A percentile compares a stretch with the other conserved stretches of the same genome.
phyloP scores from a whole-genome alignment of 2,113 vertebrate genomes.

The Dinomys branickii region DNA sequence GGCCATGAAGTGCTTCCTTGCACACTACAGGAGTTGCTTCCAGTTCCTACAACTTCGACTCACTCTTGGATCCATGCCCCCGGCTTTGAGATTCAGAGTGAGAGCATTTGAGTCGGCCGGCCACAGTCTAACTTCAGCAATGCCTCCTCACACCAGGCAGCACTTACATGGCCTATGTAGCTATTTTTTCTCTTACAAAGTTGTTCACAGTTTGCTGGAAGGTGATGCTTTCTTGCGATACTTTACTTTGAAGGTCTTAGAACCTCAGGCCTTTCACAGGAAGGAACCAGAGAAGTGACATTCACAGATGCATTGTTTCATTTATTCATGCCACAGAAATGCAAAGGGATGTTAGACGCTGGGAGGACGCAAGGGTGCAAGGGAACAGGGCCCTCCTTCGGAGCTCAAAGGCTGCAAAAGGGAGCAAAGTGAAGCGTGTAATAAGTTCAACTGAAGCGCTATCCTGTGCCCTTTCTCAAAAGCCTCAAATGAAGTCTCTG shows the following conservation, averaged over 20 bases:
- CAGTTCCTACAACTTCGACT: too few species aligned
- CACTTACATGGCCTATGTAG: accelerated
- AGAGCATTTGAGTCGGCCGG: not conserved
- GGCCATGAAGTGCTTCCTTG: not conserved
- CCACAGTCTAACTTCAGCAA: not conserved
- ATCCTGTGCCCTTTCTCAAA: not conserved
- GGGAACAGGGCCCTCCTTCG: too few species aligned
- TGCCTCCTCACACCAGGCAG: accelerated
- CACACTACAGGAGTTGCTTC: accelerated
- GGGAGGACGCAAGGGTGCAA: accelerated
- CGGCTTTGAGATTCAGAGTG: not conserved
- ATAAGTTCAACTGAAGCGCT: too few species aligned
- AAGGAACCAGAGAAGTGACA: slow-evolving; percentile 10
- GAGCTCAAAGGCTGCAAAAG: not conserved
- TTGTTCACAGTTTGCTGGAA: slow-evolving; percentile 32
- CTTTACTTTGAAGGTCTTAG: not conserved
- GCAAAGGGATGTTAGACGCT: not conserved
- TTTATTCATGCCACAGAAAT: not conserved
- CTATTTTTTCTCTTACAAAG: not conserved
- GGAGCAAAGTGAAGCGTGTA: not conserved
- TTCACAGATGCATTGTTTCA: not conserved
- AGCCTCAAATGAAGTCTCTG: not conserved
- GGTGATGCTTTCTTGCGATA: not conserved
- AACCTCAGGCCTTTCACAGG: slow-evolving; percentile 7
- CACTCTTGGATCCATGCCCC: not conserved